phyloP scores from a whole-genome alignment of 1,140 invertebrate species.

The Neotoxoptera formosana region DNA sequence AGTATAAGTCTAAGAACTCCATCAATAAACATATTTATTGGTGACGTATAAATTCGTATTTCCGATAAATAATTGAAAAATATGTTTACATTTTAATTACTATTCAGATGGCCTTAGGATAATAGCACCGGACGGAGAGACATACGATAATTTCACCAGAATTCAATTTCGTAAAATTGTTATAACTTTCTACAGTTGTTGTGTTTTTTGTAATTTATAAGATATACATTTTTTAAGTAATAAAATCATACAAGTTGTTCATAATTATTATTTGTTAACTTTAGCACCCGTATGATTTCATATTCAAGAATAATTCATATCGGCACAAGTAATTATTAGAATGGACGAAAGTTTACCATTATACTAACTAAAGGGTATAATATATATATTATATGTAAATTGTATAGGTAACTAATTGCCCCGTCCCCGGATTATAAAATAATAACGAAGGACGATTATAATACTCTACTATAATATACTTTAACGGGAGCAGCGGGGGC shows the following conservation, averaged over 20 bases:
- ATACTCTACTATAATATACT: neutral
- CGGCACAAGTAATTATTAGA: neutral
- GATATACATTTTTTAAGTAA: neutral
- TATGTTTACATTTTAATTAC: neutral
- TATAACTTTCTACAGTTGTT: neutral
- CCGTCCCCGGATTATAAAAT: neutral
- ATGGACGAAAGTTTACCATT: neutral
- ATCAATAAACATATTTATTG: too few relatives aligned
- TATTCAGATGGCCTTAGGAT: too few relatives aligned
- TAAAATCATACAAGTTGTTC: neutral
- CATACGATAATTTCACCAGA: neutral
- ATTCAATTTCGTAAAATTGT: neutral
- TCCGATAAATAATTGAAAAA: neutral
- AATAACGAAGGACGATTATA: neutral
- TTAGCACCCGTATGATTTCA: neutral
- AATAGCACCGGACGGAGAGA: neutral
- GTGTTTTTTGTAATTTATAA: neutral
- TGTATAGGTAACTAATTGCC: neutral
- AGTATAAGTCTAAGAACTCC: too few relatives aligned
- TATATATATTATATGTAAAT: neutral
- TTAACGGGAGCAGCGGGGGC: neutral
- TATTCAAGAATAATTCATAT: neutral
- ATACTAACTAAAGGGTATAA: neutral
- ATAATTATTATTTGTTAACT: neutral
- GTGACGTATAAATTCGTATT: too few relatives aligned